These are phyloP conservation scores for Zaprionus obscuricornis DNA, from an alignment of 2,888 invertebrate genomes.

Conservation along the genomic window DNA sequence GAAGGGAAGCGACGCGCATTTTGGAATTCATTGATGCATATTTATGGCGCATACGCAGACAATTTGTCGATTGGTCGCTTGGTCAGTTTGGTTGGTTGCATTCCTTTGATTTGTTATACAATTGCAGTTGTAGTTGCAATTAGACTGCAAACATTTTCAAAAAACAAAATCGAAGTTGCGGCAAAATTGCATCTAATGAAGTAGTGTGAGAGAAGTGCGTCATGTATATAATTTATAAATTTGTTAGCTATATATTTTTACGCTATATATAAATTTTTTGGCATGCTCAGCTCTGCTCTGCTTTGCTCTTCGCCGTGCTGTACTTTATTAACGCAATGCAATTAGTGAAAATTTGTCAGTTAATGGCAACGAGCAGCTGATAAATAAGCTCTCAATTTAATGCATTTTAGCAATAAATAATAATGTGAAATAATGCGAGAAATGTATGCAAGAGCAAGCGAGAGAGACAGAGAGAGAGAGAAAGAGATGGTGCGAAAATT, in stretches of 20 bases:
- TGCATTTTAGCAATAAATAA: slow-evolving; percentile 77
- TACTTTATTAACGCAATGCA: slow-evolving; percentile 77
- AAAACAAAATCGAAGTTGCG: no score
- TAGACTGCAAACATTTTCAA: no score
- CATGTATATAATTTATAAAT: slow-evolving; percentile 59
- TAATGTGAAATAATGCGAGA: no score
- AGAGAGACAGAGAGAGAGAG: slow-evolving; percentile 3
- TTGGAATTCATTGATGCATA: slow-evolving; percentile 53
- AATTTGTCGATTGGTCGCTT: slow-evolving; percentile 64
- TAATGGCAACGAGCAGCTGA: slow-evolving; percentile 72
- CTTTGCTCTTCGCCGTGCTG: slow-evolving; percentile 13
- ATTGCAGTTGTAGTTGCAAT: slow-evolving; percentile 48
- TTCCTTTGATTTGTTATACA: slow-evolving; percentile 65
- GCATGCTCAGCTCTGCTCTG: no score
- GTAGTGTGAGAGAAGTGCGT: no score
- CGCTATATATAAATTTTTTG: slow-evolving; percentile 22
- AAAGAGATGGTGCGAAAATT: no score
- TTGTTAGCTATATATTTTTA: slow-evolving; percentile 53
- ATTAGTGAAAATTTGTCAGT: slow-evolving; percentile 76
- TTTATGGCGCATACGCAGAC: slow-evolving; percentile 67
- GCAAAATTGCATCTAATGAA: no score
- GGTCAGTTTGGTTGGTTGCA: slow-evolving; percentile 39
- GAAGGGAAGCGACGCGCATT: not conserved
- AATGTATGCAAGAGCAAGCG: not conserved
- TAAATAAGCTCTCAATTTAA: slow-evolving; percentile 81